Conservation (phyloP, 23 tunicate species). For the Pegea sp. region DNA sequence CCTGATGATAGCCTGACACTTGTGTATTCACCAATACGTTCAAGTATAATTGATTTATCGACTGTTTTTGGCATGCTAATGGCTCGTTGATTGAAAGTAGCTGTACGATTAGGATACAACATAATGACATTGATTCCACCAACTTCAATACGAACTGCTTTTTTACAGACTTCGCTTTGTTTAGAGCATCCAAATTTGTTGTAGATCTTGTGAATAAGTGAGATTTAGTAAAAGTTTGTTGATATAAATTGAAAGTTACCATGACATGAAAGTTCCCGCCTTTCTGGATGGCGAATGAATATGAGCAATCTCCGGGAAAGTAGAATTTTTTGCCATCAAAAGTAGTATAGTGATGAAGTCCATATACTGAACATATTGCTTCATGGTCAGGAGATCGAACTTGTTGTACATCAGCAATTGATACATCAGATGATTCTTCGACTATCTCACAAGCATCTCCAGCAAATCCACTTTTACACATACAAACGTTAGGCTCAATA, state of each 20-base stretch:
- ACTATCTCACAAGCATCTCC: conserved; percentile 17
- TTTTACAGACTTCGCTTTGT: conserved; percentile 6
- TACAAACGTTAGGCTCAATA: conserved; percentile 10
- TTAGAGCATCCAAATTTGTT: conserved; percentile 7
- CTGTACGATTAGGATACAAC: conserved; percentile 36
- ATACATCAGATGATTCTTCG: not conserved
- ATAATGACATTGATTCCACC: conserved; percentile 3
- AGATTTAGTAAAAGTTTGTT: conserved; percentile 2
- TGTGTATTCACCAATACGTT: conserved; percentile 25
- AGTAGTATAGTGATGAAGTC: conserved; percentile 12
- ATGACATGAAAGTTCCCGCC: conserved; percentile 19
- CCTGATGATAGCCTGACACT: conserved; percentile 12
- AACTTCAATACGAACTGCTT: conserved; percentile 13
- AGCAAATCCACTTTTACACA: conserved; percentile 10
- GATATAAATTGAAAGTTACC: conserved; percentile 4
- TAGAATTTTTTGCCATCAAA: conserved; percentile 27
- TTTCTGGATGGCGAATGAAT: conserved; percentile 17
- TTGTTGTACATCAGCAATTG: not conserved
- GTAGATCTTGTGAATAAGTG: conserved; percentile 11
- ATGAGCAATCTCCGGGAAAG: conserved; percentile 41
- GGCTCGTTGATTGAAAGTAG: conserved; percentile 11
- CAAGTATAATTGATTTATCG: conserved; percentile 6
- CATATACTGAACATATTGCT: conserved; percentile 10
- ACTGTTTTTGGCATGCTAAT: conserved; percentile 25
- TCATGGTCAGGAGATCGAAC: not conserved